These are phyloP conservation scores for Ophiodon elongatus DNA, from an alignment of 2,113 vertebrate species.

Conservation along the genomic window DNA sequence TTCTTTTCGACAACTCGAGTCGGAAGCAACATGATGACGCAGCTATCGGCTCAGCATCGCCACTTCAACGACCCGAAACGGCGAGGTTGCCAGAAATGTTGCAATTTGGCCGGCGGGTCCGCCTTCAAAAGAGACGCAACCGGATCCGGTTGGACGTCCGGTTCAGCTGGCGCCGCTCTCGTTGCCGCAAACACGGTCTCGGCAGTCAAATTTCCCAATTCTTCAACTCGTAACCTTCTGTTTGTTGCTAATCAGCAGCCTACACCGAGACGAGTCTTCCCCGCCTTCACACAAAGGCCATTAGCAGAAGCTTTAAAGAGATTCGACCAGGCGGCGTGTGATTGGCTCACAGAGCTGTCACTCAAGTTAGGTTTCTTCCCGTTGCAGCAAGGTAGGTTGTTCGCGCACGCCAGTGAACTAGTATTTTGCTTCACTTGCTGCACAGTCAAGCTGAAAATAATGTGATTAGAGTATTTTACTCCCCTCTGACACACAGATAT, in stretches of 20 bases:
- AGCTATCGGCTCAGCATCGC: slow-evolving; percentile 83
- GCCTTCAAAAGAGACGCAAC: slow-evolving; percentile 50
- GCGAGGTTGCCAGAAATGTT: slow-evolving; percentile 69
- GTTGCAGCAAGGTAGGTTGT: slow-evolving; percentile 82
- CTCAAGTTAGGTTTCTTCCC: slow-evolving; percentile 53
- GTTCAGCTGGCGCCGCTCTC: slow-evolving; percentile 35
- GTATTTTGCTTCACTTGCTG: slow-evolving; percentile 67
- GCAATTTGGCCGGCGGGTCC: slow-evolving; percentile 24
- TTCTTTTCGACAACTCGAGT: slow-evolving; percentile 81
- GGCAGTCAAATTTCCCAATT: slow-evolving; percentile 71
- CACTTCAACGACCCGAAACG: slow-evolving; percentile 77
- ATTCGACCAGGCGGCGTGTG: slow-evolving; percentile 13
- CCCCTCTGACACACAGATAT: not conserved
- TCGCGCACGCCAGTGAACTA: slow-evolving; percentile 60
- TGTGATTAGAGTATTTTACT: slow-evolving; percentile 1
- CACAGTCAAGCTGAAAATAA: slow-evolving; percentile 33
- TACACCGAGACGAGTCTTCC: slow-evolving; percentile 70
- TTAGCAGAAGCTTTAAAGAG: slow-evolving; percentile 83
- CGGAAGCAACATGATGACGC: slow-evolving; percentile 86
- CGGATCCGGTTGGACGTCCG: slow-evolving; percentile 26
- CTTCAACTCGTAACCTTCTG: slow-evolving; percentile 88
- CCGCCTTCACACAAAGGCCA: slow-evolving; percentile 78
- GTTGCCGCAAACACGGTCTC: slow-evolving; percentile 51
- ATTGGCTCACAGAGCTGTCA: slow-evolving; percentile 76
- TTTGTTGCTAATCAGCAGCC: slow-evolving; percentile 84